Evolutionary conservation across 2,797 vertebrate species (phyloP), one percentile per base, ranked within the genome.

Genomic region (Halcyon leucocephala): DNA sequence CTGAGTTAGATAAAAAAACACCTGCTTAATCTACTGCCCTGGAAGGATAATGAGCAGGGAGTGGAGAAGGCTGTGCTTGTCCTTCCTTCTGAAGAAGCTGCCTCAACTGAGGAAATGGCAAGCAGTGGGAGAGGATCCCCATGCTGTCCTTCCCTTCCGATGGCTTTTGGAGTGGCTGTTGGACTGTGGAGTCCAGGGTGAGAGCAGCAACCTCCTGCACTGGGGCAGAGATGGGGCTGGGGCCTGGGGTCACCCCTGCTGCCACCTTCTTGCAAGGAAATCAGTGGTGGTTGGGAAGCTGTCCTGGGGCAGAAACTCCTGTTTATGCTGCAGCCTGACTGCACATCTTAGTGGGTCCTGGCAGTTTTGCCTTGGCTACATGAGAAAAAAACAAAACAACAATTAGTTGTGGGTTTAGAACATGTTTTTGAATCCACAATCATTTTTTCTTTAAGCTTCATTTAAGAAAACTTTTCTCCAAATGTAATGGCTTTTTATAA

Each of bases 91-190:
- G n/a, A 48, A n/a, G 37, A 51, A 41, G 46, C 54, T 49, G 8
- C 16, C 12, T 48, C 14, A 37, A 33, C 13, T 15, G 48, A 17
- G 31, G 33, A 58, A 46, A 35, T 35, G 14, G 22, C 49, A 82
- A 61, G 49, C 12, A 33, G 33, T 20, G 16, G n/a, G 26, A 37
- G 42, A 58, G 20, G 51, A 39, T 10, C 15, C 33, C 9, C 0
- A 0, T 13, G 24, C 31, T 49, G 9, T 57, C 9, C 20, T 3
- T n/a, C 24, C 15, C 13, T 37, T 22, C 20, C 22, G 12, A 5
- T 0, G 1, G 11, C 9, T 35, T 42, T 69, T 33, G 33, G n/a
- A 48, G 7, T 0, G 0, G 14, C 4, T 60, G 39, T 71, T 2
- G 2, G 19, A 15, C 26, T 51, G 15, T 0, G 1, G 35, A 49